Evolutionary conservation across 1,140 invertebrate species (phyloP).

Genomic region (Heliconius congener): DNA sequence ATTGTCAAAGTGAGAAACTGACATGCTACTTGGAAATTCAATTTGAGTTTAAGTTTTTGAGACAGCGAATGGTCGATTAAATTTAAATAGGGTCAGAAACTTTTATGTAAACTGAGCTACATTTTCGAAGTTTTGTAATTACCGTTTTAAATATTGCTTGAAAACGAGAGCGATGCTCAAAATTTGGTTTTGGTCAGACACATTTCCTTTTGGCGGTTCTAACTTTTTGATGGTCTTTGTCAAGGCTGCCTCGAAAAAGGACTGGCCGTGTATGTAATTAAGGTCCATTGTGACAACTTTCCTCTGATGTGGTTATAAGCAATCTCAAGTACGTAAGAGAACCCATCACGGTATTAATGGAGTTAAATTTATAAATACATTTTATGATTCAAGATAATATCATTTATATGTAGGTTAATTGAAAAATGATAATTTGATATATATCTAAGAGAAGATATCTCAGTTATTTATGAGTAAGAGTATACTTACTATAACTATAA

Average conservation of each 20-base stretch:
- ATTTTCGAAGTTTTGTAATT: conserved; percentile 42
- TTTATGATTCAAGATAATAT: not conserved
- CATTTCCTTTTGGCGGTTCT: conserved; percentile 39
- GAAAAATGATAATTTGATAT: too few species aligned
- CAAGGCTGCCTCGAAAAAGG: conserved; percentile 51
- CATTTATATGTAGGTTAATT: too few species aligned
- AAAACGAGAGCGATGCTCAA: conserved; percentile 39
- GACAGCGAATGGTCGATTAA: conserved; percentile 30
- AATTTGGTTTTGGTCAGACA: conserved; percentile 34
- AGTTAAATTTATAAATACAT: not conserved
- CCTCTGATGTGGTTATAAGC: conserved; percentile 56
- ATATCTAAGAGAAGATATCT: too few species aligned
- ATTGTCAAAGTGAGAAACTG: not conserved
- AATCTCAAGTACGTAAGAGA: conserved; percentile 33
- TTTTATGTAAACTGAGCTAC: conserved; percentile 30
- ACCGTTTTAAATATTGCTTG: conserved; percentile 44
- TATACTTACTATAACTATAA: too few species aligned
- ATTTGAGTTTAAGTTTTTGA: conserved; percentile 30
- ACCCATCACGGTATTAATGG: conserved; percentile 23
- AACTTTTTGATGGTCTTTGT: conserved; percentile 56
- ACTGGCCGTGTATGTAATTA: conserved; percentile 58
- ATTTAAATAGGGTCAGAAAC: conserved; percentile 33
- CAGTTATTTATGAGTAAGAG: too few species aligned
- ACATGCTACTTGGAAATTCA: conserved; percentile 27
- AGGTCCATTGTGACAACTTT: conserved; percentile 59